A percentile compares a stretch with the other conserved stretches of the same genome.
Evolutionary conservation across 2,888 invertebrate genomes (phyloP).

Genomic region (Anarsia innoxiella): DNA sequence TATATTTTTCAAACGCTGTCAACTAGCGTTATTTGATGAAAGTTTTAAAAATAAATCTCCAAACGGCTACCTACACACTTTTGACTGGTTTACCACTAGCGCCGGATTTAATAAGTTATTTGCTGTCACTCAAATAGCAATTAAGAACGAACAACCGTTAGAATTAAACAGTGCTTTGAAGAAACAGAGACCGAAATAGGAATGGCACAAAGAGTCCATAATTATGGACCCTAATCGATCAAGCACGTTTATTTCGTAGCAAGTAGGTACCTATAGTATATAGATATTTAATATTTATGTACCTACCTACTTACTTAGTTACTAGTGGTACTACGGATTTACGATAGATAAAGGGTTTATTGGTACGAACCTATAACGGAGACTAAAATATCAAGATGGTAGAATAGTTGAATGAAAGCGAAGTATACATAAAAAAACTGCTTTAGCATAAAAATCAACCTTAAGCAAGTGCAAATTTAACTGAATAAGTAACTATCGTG

Average conservation of each 20-base stretch:
- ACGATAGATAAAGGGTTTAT: neutral
- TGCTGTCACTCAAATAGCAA: conserved; percentile 32
- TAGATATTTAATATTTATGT: too few species aligned
- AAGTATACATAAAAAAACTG: too few species aligned
- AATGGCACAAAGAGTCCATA: neutral
- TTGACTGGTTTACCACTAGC: conserved; percentile 9
- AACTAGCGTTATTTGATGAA: neutral
- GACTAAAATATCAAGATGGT: too few species aligned
- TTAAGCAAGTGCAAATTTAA: too few species aligned
- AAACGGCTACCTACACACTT: conserved; percentile 10
- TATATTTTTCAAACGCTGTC: neutral
- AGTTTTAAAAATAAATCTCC: conserved; percentile 5
- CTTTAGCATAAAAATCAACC: too few species aligned
- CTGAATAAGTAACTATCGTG: too few species aligned
- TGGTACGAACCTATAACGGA: too few species aligned
- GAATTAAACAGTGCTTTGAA: conserved; percentile 11
- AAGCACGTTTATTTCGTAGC: too few species aligned
- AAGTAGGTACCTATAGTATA: too few species aligned
- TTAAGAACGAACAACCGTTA: conserved; percentile 47
- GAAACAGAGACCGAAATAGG: conserved; percentile 2
- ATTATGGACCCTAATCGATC: too few species aligned
- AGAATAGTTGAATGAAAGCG: too few species aligned
- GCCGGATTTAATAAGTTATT: conserved; percentile 13
- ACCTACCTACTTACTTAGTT: too few species aligned
- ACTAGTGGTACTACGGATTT: neutral